Evolutionary conservation across 2,888 invertebrate species (phyloP), one percentile per base, ranked within the genome.

Genomic region (Augochlorella aurata): DNA sequence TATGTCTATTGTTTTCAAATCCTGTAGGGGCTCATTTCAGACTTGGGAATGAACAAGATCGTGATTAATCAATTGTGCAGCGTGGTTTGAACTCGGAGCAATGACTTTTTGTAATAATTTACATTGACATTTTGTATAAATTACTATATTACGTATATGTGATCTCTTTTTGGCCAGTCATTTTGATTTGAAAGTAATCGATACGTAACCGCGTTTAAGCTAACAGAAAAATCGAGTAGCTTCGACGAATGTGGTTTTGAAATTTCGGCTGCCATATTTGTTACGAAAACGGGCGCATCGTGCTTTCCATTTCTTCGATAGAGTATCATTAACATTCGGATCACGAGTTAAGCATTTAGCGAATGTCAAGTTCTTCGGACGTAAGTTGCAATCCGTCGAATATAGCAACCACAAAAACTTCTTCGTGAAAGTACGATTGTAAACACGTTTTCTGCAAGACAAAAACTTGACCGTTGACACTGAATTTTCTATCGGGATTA

Each of bases 301-400:
- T 10, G 16, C 10, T 50, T 1, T 7, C 52, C 5, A 3, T 7
- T 58, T 21, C 47, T 21, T 16, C 21, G 58, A 47, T n/a, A n/a
- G 38, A 5, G n/a, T 16, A 58, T 4, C 29, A 77, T 77, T 71
- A 77, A 29, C 50, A 79, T 70, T 77, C 58, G 5, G 50, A 29
- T 58, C 44, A 16, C 2, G 29, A 12, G 2, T 52, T 24, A 12
- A 45, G 65, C 61, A 47, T 52, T 47, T 4, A 14, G 61, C 29
- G 68, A 50, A 52, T 61, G 45, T 63, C 24, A 44, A 24, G 54
- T 68, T 45, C 38, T 2, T 24, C 24, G 47, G 10, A 24, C 5
- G 5, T 4, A 24, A 54, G 54, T 24, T 44, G 47, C n/a, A 4
- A 24, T 21, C 9, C 7, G n/a, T 29, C 10, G 52, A n/a, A 16